Base-by-base conservation (phyloP, 2,888 invertebrate species). In the Aspidiotus rigidus region DNA sequence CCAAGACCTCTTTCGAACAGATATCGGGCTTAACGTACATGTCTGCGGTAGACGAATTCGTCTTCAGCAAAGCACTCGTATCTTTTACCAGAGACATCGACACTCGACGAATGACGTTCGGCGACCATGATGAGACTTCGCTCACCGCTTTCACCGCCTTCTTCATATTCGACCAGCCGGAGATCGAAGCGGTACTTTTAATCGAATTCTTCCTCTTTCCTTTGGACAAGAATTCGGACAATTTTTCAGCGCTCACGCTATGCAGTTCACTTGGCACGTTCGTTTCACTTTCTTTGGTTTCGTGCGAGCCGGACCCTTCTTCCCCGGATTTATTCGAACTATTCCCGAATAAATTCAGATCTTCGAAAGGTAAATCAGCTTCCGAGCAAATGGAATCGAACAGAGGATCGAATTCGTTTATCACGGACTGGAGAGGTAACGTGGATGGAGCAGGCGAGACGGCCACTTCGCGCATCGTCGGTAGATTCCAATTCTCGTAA, bases 1-100 rank as follows among this genome's bases (percentile, higher is more conserved):
- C 79, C 5, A 81, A 78, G 69, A 80, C 77, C 61, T 77, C 77
- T 16, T 81, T 74, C 15, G 77, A 80, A 13, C 54, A 53, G 39
- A 84, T 76, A 44, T 80, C 76, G 0, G 86, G 86, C 72, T 83
- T 77, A 28, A 28, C 28, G 28, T 28, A 28, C 28, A 28, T 28
- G 64, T 82, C 81, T 53, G 86, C 42, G 10, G 53, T 39, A 16
- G 40, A 41, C 7, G 40, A n/a, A 16, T 13, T 28, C 7, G n/a
- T 40, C 13, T 60, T 59, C 15, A 64, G 17, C 57, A 60, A 10
- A n/a, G 70, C 28, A 3, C 59, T 62, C 13, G 57, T n/a, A n/a
- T 64, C 64, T 55, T 54, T 64, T 28, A 40, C 53, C 15, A 64
- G 54, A 53, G 53, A 39, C 11, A 53, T 49, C 39, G 64, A 64